Base-by-base conservation (phyloP, 2,797 vertebrate species). In the Phaenicophaeus curvirostris region DNA sequence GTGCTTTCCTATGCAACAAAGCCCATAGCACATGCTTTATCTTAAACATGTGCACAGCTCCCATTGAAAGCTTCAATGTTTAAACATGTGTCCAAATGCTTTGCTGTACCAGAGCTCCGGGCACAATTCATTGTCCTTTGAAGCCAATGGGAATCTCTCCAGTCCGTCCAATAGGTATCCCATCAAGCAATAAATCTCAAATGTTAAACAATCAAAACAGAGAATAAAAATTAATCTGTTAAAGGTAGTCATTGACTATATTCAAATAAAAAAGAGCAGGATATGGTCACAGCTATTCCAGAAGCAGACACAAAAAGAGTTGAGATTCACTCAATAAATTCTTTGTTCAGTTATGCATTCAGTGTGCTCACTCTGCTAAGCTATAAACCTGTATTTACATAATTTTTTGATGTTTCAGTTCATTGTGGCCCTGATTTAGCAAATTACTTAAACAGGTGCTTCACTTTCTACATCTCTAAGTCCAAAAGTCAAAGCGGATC, bases 61-160 rank as follows among this genome's bases (percentile, higher is more conserved):
- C 92, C 96, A 95, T 86, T 94, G 94, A 95, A 95, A 93, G 88
- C 94, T 92, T 94, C 88, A 93, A 65, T 95, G 93, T 96, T 96
- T 95, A 95, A 95, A 95, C 86, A 95, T 1, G 8, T 95, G 94
- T 90, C 93, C 95, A 93, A 94, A 93, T 82, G 57, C 92, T 93
- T 90, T 90, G 92, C 93, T 94, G 53, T 95, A 96, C 81, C 94
- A 95, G 90, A 89, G 81, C 90, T 95, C 61, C 0, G 5, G 92
- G 94, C 95, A 90, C 72, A 85, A 93, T 93, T 89, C 1, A 0
- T 85, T 92, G 90, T 89, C 78, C 72, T 95, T 95, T 96, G 94
- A 96, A 95, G 88, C 75, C 75, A 95, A 33, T 1, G 24, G 86
- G 78, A 95, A 87, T 89, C 68, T 90, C 93, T 95, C 80, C 94